phyloP scores from a whole-genome alignment of 2,113 vertebrate species.

The Clarias gariepinus region DNA sequence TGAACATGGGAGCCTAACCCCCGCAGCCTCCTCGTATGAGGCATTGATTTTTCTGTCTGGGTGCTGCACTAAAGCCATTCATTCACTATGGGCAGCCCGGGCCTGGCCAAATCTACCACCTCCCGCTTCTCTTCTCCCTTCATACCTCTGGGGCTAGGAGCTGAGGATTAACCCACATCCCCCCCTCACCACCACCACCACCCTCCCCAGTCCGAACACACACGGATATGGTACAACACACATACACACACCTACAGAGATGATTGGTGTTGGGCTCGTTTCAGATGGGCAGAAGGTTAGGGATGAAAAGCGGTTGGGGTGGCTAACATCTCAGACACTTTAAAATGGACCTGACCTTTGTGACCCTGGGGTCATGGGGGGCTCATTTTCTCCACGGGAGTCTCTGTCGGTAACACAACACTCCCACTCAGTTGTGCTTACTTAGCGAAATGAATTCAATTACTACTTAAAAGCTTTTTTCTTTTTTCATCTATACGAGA shows the following conservation, averaged over 20 bases:
- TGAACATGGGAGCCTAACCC: conserved; percentile 97
- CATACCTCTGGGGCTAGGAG: conserved; percentile 85
- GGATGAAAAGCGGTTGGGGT: conserved; percentile 44
- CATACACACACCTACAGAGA: conserved; percentile 69
- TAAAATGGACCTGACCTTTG: conserved; percentile 66
- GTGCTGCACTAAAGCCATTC: conserved; percentile 91
- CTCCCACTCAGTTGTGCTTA: conserved; percentile 49
- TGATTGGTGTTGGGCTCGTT: conserved; percentile 80
- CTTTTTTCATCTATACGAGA: conserved; percentile 30
- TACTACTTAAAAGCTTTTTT: conserved; percentile 46
- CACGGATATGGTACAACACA: conserved; percentile 20
- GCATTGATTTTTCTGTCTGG: conserved; percentile 99
- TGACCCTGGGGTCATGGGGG: conserved; percentile 63
- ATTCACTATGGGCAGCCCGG: conserved; percentile 93
- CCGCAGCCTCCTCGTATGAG: conserved; percentile 99
- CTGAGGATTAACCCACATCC: conserved; percentile 76
- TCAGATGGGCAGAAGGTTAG: conserved; percentile 73
- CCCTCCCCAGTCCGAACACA: conserved; percentile 48
- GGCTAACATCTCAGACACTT: conserved; percentile 58
- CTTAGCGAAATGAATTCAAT: conserved; percentile 54
- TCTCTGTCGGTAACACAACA: conserved; percentile 39
- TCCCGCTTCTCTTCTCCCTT: conserved; percentile 54
- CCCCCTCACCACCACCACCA: conserved; percentile 65
- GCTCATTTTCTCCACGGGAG: conserved; percentile 50
- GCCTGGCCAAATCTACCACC: conserved; percentile 79